Percentiles rank a stretch among this genome's conserved stretches.
phyloP scores from a whole-genome alignment of 2,113 vertebrate genomes.

The Vireo altiloquus region DNA sequence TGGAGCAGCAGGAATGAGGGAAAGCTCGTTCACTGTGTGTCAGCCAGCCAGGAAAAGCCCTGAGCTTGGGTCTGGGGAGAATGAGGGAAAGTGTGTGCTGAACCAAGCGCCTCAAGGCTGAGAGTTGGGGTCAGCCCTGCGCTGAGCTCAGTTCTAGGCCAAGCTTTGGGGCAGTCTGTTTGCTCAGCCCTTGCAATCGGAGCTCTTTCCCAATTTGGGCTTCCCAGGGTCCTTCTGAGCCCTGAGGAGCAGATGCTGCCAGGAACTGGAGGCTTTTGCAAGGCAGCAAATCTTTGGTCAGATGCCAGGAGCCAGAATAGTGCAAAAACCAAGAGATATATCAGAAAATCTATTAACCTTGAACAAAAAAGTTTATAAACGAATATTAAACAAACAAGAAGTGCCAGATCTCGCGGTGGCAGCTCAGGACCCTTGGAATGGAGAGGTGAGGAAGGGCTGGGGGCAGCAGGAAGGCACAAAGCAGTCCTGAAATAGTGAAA shows the following conservation, averaged over 20 bases:
- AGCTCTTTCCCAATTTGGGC: background rate
- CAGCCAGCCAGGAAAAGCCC: background rate
- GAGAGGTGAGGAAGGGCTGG: background rate
- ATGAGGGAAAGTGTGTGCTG: background rate
- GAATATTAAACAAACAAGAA: background rate
- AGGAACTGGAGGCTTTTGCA: background rate
- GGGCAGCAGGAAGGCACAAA: background rate
- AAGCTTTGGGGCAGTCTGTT: background rate
- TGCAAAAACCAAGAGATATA: background rate
- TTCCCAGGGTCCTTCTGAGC: background rate
- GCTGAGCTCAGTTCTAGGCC: background rate
- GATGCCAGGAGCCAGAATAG: background rate
- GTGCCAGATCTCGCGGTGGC: accelerated
- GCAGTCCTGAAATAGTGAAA: background rate
- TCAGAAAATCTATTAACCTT: background rate
- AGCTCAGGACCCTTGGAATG: background rate
- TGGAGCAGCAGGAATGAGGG: background rate
- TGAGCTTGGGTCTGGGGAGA: background rate
- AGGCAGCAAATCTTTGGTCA: background rate
- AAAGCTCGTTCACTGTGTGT: background rate
- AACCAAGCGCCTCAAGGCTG: accelerated
- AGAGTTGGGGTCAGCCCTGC: background rate
- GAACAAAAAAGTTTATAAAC: background rate
- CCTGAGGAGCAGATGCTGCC: background rate
- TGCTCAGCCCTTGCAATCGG: background rate